A percentile compares a stretch with the other conserved stretches of the same genome.
phyloP scores from a whole-genome alignment of 2,888 invertebrate species.

The Lypha dubia region DNA sequence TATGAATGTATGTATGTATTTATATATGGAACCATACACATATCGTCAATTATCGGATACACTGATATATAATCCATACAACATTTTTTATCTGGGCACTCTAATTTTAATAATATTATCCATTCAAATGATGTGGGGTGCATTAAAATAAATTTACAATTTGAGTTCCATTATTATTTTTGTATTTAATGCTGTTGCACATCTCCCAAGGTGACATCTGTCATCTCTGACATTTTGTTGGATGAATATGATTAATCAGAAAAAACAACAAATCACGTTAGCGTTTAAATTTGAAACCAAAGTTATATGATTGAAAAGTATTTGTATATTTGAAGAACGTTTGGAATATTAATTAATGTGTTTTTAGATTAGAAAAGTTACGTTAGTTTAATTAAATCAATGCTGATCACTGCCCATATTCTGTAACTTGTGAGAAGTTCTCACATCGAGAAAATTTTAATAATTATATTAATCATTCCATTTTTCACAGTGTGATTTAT shows the following conservation, averaged over 20 bases:
- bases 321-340: not conserved
- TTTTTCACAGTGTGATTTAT: no score
- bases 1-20: no score
- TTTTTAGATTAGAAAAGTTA: not conserved
- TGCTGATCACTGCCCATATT: no score
- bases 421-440: no score
- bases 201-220: conserved; percentile 28
- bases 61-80: no score
- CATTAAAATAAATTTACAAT: conserved; percentile 1
- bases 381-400: no score
- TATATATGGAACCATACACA: no score
- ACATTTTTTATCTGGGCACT: no score
- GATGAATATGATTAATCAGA: conserved; percentile 2
- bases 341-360: not conserved
- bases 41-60: no score
- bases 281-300: not conserved
- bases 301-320: not conserved
- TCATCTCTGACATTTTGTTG: conserved; percentile 31
- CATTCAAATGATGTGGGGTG: not conserved
- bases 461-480: no score
- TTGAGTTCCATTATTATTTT: conserved; percentile 15
- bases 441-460: no score
- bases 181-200: conserved; percentile 8
- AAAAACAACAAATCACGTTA: not conserved
- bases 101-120: not conserved